These are phyloP conservation scores for Cynocephalus volans DNA, from an alignment of 2,113 vertebrate species.

Conservation along the genomic window DNA sequence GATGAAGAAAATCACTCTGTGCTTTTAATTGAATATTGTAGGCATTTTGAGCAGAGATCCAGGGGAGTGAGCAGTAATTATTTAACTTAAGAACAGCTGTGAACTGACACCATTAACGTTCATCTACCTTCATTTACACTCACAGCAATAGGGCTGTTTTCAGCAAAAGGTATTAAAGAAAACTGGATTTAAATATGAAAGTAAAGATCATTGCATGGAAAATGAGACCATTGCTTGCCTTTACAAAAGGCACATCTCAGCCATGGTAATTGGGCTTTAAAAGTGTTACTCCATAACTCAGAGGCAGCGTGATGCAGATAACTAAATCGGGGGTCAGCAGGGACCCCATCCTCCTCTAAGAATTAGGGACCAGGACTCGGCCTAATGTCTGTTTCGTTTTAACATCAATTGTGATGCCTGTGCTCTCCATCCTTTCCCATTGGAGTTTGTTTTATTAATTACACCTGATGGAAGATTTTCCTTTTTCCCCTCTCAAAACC, in stretches of 20 bases:
- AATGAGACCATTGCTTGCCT: conserved; percentile 65
- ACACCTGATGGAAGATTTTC: background rate
- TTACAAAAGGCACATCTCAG: conserved; percentile 68
- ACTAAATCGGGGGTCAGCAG: conserved; percentile 66
- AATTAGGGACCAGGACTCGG: background rate
- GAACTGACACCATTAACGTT: conserved; percentile 88
- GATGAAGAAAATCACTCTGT: conserved; percentile 79
- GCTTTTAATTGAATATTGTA: conserved; percentile 84
- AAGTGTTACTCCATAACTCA: conserved; percentile 78
- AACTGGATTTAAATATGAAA: conserved; percentile 86
- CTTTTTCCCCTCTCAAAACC: background rate
- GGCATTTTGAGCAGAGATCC: conserved; percentile 85
- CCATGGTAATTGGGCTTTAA: conserved; percentile 67
- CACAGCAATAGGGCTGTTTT: conserved; percentile 88
- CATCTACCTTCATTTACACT: conserved; percentile 87
- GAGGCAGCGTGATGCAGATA: conserved; percentile 53
- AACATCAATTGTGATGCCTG: background rate
- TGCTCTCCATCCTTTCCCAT: background rate
- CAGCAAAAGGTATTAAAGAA: conserved; percentile 85
- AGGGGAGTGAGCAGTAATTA: conserved; percentile 82
- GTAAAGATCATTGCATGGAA: conserved; percentile 83
- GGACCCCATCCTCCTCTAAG: background rate
- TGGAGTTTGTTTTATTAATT: background rate
- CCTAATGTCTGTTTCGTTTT: background rate
- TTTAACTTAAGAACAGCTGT: conserved; percentile 89